A percentile compares a stretch with the other conserved stretches of the same genome.
These are phyloP conservation scores for Tinea pellionella DNA, from an alignment of 2,888 invertebrate genomes.

Conservation along the genomic window DNA sequence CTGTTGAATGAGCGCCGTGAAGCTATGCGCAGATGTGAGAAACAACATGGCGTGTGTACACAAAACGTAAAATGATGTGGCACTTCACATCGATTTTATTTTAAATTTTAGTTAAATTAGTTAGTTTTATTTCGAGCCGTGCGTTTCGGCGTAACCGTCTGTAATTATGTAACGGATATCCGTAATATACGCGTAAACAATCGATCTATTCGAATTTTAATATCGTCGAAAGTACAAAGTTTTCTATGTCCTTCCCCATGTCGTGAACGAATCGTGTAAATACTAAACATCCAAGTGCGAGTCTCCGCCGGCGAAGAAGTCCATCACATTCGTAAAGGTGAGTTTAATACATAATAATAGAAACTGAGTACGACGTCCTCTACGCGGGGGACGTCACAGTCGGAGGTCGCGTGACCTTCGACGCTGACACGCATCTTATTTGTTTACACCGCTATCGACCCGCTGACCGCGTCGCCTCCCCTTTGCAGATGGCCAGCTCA, in stretches of 20 bases:
- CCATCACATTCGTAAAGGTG: not conserved
- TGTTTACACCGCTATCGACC: conserved; percentile 2
- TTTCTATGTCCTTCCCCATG: conserved; percentile 18
- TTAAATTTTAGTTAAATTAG: conserved; percentile 24
- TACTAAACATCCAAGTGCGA: conserved; percentile 14
- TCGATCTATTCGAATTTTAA: conserved; percentile 15
- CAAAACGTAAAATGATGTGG: conserved; percentile 39
- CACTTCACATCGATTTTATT: conserved; percentile 25
- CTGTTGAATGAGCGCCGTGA: conserved; percentile 40
- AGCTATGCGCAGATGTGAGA: conserved; percentile 28
- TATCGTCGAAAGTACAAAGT: conserved; percentile 19
- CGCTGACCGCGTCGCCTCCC: not conserved
- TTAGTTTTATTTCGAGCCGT: conserved; percentile 20
- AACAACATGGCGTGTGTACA: conserved; percentile 38
- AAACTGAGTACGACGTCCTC: not conserved
- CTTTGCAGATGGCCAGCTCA: conserved; percentile 66
- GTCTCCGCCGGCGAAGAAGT: not conserved
- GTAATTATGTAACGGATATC: conserved; percentile 18
- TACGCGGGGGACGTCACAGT: not conserved
- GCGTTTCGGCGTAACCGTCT: not conserved
- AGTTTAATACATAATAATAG: not conserved
- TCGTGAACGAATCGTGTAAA: conserved; percentile 19
- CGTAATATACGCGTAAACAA: conserved; percentile 16
- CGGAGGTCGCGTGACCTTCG: conserved; percentile 18
- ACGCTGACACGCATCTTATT: not conserved